Conservation (phyloP, 2,113 vertebrate species). For the Coreoperca whiteheadi region DNA sequence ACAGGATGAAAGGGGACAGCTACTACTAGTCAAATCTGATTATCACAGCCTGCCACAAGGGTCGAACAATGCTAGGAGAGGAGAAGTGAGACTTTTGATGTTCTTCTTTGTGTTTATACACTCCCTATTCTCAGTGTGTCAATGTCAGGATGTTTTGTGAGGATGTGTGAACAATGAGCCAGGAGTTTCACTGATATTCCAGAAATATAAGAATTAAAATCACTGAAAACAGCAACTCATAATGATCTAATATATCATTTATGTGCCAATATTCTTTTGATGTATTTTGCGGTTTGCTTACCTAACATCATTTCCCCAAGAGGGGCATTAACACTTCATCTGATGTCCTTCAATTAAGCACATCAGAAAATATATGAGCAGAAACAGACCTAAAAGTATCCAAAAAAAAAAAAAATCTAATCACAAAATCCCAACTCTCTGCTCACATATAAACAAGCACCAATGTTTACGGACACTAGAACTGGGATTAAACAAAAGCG, state of each 20-base stretch:
- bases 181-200: neutral
- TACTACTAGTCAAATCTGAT: neutral
- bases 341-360: conserved; percentile 18
- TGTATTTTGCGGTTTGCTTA: conserved; percentile 14
- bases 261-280: conserved; percentile 17
- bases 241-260: neutral
- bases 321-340: conserved; percentile 8
- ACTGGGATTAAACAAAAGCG: neutral
- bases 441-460: conserved; percentile 9
- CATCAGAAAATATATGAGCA: neutral
- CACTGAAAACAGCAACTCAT: neutral
- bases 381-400: neutral
- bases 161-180: neutral
- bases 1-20: conserved; percentile 1
- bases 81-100: neutral
- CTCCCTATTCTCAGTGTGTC: neutral
- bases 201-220: neutral
- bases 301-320: neutral
- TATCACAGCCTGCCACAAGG: neutral
- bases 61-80: neutral
- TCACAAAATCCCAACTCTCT: neutral
- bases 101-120: neutral
- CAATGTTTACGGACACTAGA: neutral
- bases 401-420: neutral
- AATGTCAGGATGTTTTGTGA: neutral